These are phyloP conservation scores for Gonatopus flavifemur DNA, from an alignment of 1,140 invertebrate species.

Conservation along the genomic window DNA sequence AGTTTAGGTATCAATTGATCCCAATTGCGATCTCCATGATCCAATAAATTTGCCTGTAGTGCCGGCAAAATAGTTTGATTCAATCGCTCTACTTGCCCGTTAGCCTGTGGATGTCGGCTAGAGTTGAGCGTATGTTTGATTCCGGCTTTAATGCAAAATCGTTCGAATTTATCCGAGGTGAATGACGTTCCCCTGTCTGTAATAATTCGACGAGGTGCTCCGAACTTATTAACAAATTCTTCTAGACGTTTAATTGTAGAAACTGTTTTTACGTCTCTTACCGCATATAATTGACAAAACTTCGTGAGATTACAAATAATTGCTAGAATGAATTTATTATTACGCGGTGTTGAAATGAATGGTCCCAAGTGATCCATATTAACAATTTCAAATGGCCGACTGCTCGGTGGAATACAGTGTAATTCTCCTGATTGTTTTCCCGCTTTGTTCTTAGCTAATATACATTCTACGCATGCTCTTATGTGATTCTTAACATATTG, in stretches of 20 bases:
- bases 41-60: too few relatives aligned
- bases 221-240: slow-evolving; percentile 2
- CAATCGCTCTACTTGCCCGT: slow-evolving; percentile 38
- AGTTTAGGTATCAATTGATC: too few relatives aligned
- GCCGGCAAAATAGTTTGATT: slow-evolving; percentile 2
- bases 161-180: slow-evolving; percentile 3
- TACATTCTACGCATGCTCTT: slow-evolving; percentile 18
- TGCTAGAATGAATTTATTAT: slow-evolving; percentile 33
- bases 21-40: too few relatives aligned
- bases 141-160: slow-evolving; percentile 28
- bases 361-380: slow-evolving; percentile 30
- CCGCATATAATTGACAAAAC: slow-evolving; percentile 7
- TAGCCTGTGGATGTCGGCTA: slow-evolving; percentile 35
- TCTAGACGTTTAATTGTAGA: neutral
- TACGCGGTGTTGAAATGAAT: slow-evolving; percentile 14
- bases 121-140: slow-evolving; percentile 36
- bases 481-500: slow-evolving; percentile 18
- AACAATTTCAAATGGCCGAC: slow-evolving; percentile 15
- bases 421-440: slow-evolving; percentile 21
- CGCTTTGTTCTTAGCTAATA: slow-evolving; percentile 18
- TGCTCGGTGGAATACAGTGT: slow-evolving; percentile 15
- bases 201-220: slow-evolving; percentile 5
- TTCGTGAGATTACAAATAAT: slow-evolving; percentile 37
- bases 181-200: slow-evolving; percentile 5
- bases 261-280: neutral